These are phyloP conservation scores for Drosophila quinaria DNA, from an alignment of 2,888 invertebrate genomes.

Conservation along the genomic window DNA sequence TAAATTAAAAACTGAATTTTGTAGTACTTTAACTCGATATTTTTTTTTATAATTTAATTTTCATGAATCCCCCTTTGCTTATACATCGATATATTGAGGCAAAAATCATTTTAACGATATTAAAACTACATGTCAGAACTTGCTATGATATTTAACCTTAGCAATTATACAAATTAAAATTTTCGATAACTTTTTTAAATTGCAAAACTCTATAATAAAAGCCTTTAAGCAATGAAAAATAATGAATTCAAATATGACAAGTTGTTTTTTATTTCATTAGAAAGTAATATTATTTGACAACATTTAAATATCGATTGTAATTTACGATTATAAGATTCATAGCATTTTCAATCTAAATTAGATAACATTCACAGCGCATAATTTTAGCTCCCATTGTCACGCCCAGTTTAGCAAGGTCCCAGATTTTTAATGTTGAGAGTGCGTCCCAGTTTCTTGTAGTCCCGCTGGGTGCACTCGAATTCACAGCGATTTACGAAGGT, in stretches of 20 bases:
- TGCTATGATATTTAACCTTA: too few relatives aligned
- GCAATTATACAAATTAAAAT: too few relatives aligned
- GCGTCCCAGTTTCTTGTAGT: constrained; percentile 77
- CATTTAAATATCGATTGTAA: constrained; percentile 3
- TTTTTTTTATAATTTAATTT: too few relatives aligned
- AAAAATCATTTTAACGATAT: too few relatives aligned
- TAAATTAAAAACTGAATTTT: too few relatives aligned
- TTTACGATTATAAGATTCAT: not conserved
- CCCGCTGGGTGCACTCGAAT: constrained; percentile 92
- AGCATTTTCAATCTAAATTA: not conserved
- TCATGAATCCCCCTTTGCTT: too few relatives aligned
- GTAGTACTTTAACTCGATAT: too few relatives aligned
- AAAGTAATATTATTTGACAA: not conserved
- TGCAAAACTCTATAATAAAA: too few relatives aligned
- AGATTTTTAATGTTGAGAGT: constrained; percentile 64
- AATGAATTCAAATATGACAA: not conserved
- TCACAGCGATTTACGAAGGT: constrained; percentile 98
- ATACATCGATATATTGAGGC: too few relatives aligned
- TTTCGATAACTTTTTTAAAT: too few relatives aligned
- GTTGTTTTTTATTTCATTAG: not conserved
- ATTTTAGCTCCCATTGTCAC: not conserved
- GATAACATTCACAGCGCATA: constrained; percentile 14
- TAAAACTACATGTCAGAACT: too few relatives aligned
- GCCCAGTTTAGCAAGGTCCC: constrained; percentile 66
- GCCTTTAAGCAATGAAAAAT: not conserved